Evolutionary conservation across 2,113 vertebrate species (phyloP).

Genomic region (Plecotus auritus): DNA sequence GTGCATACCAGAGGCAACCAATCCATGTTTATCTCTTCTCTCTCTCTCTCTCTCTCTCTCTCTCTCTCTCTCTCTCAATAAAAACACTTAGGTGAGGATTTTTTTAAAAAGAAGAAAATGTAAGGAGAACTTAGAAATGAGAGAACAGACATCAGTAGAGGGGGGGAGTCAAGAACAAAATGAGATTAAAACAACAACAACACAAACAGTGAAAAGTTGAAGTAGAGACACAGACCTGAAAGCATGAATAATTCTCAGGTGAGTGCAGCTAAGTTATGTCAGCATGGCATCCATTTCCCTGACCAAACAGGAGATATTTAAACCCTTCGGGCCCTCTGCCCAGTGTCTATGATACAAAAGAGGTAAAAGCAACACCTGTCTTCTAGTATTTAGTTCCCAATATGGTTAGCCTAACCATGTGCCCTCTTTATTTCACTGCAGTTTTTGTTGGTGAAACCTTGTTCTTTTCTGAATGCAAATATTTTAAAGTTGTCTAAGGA

Average conservation of each 20-base stretch:
- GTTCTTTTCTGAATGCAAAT: not conserved
- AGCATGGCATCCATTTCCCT: too few species aligned
- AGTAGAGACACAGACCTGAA: not conserved
- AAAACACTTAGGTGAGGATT: not conserved
- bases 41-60: too few species aligned
- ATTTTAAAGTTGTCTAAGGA: not conserved
- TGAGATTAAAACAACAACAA: not conserved
- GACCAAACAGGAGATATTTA: not conserved
- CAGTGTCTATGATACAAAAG: not conserved
- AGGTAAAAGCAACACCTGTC: not conserved
- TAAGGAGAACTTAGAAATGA: not conserved
- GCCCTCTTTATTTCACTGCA: not conserved
- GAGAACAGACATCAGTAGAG: rapidly evolving
- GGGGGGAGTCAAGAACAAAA: too few species aligned
- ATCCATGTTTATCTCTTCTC: too few species aligned
- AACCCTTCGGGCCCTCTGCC: rapidly evolving
- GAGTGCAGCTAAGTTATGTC: not conserved
- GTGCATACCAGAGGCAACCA: too few species aligned
- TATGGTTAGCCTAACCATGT: not conserved
- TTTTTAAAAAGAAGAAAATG: not conserved
- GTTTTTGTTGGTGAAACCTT: not conserved
- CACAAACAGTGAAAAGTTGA: not conserved
- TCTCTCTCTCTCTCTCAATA: not conserved
- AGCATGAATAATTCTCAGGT: rapidly evolving
- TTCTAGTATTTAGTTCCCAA: not conserved